phyloP scores from a whole-genome alignment of 2,113 vertebrate genomes.

The Choloepus hoffmanni region DNA sequence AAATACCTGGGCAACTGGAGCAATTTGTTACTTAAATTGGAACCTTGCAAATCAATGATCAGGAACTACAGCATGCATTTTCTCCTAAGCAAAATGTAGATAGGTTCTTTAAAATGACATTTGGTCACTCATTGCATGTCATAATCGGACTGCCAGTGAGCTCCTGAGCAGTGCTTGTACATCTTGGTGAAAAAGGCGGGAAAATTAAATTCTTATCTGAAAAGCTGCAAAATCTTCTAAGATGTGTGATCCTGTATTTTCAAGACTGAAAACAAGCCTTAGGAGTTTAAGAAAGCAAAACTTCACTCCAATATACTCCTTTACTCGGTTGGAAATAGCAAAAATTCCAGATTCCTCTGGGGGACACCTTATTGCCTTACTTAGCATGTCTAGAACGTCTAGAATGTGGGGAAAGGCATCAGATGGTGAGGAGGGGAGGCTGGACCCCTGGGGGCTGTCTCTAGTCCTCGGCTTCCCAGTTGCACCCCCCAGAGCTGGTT shows the following conservation, averaged over 20 bases:
- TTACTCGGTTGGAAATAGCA: neutral
- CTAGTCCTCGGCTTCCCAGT: no score
- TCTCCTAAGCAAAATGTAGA: conserved; percentile 44
- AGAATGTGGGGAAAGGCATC: neutral
- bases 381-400: neutral
- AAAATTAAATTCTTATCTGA: conserved; percentile 20
- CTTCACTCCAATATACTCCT: conserved; percentile 5
- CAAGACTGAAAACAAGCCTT: conserved; percentile 65
- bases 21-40: conserved; percentile 73
- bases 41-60: conserved; percentile 70
- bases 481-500: no score
- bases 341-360: neutral
- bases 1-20: conserved; percentile 45
- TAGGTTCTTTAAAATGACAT: conserved; percentile 57
- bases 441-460: neutral
- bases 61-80: conserved; percentile 57
- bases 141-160: neutral
- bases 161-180: neutral
- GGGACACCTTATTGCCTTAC: neutral
- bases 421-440: neutral
- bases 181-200: conserved; percentile 40
- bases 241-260: neutral
- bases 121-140: conserved; percentile 27
- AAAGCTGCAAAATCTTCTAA: conserved; percentile 68
- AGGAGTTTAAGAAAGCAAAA: conserved; percentile 26